Evolutionary conservation across 2,797 vertebrate genomes (phyloP), one percentile per base, ranked within the genome.

Genomic region (Mormyrus hasselquistii): DNA sequence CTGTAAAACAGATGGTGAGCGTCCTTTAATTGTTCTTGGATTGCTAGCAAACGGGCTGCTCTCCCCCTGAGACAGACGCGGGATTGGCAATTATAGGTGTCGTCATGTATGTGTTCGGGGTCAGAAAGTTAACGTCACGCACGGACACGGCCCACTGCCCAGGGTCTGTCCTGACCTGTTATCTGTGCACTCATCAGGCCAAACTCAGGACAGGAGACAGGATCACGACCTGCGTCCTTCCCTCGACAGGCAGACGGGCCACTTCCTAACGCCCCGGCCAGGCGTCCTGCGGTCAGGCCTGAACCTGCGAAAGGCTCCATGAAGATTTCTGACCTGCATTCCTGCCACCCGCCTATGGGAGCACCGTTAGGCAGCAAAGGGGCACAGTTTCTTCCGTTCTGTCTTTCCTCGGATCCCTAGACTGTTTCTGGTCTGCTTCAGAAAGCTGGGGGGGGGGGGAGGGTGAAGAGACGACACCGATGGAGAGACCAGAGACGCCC

Each of bases 381-480:
- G 34, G n/a, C 29, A 12, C 65, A 34, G 2, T 69, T 14, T 44
- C 73, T 41, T 79, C 73, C 16, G 73, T 79, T 79, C 7, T 79
- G 73, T 76, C 69, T 38, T 76, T 41, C 6, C 34, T 16, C 5
- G 14, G 69, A 41, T 76, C 38, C 87, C 90, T 50, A 29, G 44
- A 93, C 92, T 91, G 94, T 94, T 93, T 94, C 92, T 92, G 65
- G 10, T 69, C 76, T 90, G 91, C 90, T 89, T 55, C 22, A 87
- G 89, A 91, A 87, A n/a, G n/a, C 50, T 62, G 2, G 57, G 87
- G 69, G 88, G 0, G 69, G 86, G 41, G 52, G 69, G 86, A 25
- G 52, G 55, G 55, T n/a, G 55, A 57, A n/a, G 22, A 82, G 91
- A 88, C 90, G 34, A 89, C 90, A 88, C 89, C 90, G 10, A 3